Percentiles rank a stretch among this genome's conserved stretches.
Evolutionary conservation across 2,113 vertebrate genomes (phyloP).

Genomic region (Abramis brama): DNA sequence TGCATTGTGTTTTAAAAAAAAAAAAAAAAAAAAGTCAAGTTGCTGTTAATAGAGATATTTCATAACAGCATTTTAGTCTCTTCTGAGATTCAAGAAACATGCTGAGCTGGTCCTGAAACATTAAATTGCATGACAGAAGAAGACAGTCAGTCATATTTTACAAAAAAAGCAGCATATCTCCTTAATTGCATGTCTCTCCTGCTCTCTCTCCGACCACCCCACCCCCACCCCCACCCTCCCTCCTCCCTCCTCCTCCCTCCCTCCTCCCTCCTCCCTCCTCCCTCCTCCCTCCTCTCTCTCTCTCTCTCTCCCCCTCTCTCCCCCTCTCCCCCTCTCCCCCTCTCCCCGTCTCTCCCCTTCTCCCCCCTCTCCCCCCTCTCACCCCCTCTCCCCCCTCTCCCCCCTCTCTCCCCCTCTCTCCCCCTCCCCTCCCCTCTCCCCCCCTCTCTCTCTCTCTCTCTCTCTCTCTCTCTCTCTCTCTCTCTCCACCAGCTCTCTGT

Average conservation of each 20-base stretch:
- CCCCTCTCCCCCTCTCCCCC: background rate
- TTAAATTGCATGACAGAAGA: background rate
- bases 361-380: background rate
- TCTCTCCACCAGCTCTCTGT: background rate
- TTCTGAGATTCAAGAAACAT: background rate
- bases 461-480: background rate
- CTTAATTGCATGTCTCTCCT: background rate
- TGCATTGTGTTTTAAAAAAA: background rate
- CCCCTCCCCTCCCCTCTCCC: background rate
- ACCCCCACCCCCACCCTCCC: too few relatives aligned
- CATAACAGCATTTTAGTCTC: constrained; percentile 5
- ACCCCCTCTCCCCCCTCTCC: background rate
- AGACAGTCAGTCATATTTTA: constrained; percentile 3
- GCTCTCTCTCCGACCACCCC: too few relatives aligned
- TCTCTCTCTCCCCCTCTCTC: background rate
- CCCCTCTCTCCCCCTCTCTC: too few relatives aligned
- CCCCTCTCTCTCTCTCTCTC: background rate
- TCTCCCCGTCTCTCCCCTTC: too few relatives aligned
- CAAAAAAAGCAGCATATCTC: constrained; percentile 14
- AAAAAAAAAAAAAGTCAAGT: background rate
- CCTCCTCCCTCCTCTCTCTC: too few relatives aligned
- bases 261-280: too few relatives aligned
- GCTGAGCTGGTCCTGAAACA: constrained; percentile 16
- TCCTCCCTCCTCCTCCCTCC: too few relatives aligned
- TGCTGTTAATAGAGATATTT: background rate